Percentiles rank a stretch among this genome's conserved stretches.
phyloP scores from a whole-genome alignment of 2,113 vertebrate species.

The Acrocephalus kingi region DNA sequence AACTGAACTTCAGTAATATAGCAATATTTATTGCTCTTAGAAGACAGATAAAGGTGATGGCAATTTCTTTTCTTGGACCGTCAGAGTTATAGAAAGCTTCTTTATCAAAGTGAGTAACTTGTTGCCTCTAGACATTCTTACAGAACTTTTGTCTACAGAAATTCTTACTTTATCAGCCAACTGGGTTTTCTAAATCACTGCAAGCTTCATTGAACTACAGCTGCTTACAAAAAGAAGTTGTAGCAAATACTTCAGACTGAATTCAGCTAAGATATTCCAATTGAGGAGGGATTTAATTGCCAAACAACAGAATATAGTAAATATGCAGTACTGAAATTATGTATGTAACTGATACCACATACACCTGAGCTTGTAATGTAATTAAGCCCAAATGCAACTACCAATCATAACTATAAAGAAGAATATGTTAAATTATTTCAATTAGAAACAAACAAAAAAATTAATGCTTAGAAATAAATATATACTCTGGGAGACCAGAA shows the following conservation, averaged over 20 bases:
- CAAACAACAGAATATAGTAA: conserved; percentile 56
- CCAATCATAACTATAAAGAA: not conserved
- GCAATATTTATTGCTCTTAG: conserved; percentile 58
- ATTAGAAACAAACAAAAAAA: not conserved
- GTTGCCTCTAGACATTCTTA: conserved; percentile 70
- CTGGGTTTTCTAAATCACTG: conserved; percentile 68
- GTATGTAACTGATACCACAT: not conserved
- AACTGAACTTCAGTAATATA: not conserved
- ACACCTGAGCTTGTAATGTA: not conserved
- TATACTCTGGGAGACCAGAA: not conserved
- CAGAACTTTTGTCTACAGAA: conserved; percentile 69
- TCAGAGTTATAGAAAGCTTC: not conserved
- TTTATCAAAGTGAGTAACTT: conserved; percentile 37
- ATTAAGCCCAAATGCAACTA: not conserved
- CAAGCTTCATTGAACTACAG: conserved; percentile 81
- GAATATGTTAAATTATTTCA: not conserved
- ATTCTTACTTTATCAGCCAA: conserved; percentile 67
- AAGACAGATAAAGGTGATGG: conserved; percentile 70
- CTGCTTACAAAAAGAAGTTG: conserved; percentile 76
- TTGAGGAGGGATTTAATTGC: conserved; percentile 70
- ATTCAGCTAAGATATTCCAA: conserved; percentile 51
- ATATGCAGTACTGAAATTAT: not conserved
- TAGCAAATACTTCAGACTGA: conserved; percentile 65
- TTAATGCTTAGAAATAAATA: not conserved
- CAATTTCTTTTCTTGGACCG: conserved; percentile 69